Conservation (phyloP, 2,888 invertebrate genomes). For the Globia sparganii region DNA sequence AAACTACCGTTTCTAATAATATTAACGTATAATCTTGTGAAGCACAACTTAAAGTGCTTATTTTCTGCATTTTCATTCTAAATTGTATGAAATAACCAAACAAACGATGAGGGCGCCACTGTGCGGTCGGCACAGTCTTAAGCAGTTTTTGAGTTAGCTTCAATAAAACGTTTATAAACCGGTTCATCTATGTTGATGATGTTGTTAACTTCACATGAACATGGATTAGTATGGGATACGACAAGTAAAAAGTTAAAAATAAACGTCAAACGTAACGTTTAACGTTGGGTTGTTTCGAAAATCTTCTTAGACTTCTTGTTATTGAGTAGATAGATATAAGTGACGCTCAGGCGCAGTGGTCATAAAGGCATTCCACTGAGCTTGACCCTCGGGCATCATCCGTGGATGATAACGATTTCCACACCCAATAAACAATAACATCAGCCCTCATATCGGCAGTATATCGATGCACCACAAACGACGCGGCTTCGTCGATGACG, state of each 20-base stretch:
- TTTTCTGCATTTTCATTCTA: too few species aligned
- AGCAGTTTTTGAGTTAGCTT: too few species aligned
- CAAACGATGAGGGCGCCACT: too few species aligned
- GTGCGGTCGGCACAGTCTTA: too few species aligned
- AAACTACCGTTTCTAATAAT: too few species aligned
- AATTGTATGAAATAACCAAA: too few species aligned
- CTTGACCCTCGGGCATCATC: too few species aligned
- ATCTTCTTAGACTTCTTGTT: background rate
- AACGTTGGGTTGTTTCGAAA: too few species aligned
- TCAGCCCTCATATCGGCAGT: background rate
- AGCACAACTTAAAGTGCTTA: too few species aligned
- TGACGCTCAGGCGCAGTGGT: background rate
- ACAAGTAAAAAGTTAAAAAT: background rate
- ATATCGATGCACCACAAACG: background rate
- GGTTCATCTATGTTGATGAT: background rate
- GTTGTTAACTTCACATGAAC: background rate
- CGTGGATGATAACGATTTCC: background rate
- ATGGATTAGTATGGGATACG: background rate
- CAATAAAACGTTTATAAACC: too few species aligned
- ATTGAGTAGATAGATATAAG: background rate
- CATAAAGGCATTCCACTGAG: background rate
- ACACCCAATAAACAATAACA: constrained; percentile 5
- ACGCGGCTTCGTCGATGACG: constrained; percentile 23
- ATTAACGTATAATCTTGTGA: too few species aligned
- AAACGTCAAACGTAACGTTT: background rate